These are phyloP conservation scores for Myotis lucifugus DNA, from an alignment of 2,113 vertebrate species.

Conservation along the genomic window DNA sequence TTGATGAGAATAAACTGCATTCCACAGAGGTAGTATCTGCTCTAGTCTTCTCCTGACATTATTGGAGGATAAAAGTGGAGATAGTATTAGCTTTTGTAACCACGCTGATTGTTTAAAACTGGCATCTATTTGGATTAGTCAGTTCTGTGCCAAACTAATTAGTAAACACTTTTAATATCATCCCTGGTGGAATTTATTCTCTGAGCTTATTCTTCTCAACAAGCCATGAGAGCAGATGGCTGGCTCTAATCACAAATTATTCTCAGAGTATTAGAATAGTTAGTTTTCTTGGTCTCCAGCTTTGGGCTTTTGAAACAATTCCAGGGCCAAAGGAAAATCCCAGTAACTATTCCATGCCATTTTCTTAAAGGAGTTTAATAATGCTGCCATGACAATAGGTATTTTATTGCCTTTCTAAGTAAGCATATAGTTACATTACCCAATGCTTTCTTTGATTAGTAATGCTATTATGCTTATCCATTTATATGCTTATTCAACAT, in stretches of 20 bases:
- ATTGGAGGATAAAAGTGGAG: background rate
- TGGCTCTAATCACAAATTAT: background rate
- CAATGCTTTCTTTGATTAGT: background rate
- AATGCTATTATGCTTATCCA: background rate
- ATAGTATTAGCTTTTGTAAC: background rate
- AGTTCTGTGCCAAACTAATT: background rate
- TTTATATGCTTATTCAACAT: background rate
- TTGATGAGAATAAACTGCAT: background rate
- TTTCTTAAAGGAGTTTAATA: background rate
- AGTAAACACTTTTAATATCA: background rate
- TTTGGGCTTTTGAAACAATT: background rate
- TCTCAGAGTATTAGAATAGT: background rate
- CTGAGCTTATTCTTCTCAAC: background rate
- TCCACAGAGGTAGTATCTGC: too few species aligned
- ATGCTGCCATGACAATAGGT: background rate
- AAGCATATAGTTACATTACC: background rate
- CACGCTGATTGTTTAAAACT: background rate
- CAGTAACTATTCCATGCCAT: background rate
- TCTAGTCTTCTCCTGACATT: background rate
- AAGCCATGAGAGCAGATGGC: background rate
- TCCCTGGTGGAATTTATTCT: background rate
- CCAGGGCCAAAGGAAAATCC: background rate
- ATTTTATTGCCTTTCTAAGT: background rate
- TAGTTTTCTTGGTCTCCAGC: background rate
- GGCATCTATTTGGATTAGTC: background rate